phyloP scores from a whole-genome alignment of 30 jellyfish, hydroid and myxozoan species.

The Chironex yamaguchii region DNA sequence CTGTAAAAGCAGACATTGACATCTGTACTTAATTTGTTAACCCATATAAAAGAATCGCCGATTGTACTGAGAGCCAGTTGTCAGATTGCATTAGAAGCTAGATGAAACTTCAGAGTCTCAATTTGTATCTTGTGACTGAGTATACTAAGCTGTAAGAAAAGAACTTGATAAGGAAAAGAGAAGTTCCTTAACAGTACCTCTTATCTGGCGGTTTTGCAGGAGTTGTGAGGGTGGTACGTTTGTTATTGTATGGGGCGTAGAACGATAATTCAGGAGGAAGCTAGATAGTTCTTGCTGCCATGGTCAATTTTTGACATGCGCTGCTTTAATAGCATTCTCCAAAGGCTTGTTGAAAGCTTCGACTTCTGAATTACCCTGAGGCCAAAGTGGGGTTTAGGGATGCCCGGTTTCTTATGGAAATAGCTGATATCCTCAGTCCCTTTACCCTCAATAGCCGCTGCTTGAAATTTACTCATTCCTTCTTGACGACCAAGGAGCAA shows the following conservation, averaged over 20 bases:
- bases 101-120: too few species aligned
- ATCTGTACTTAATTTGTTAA: too few species aligned
- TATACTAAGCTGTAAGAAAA: too few species aligned
- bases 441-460: constrained; percentile 22
- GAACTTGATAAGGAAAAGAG: too few species aligned
- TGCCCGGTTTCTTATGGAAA: too few species aligned
- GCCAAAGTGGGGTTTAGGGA: constrained; percentile 35
- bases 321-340: constrained; percentile 39
- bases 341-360: constrained; percentile 43
- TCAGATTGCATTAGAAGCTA: too few species aligned
- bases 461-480: constrained; percentile 14
- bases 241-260: constrained; percentile 43
- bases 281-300: constrained; percentile 42
- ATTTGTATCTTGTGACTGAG: too few species aligned
- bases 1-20: too few species aligned
- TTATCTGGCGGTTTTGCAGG: constrained; percentile 1
- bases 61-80: too few species aligned
- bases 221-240: constrained; percentile 39
- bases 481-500: constrained; percentile 30
- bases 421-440: not conserved
- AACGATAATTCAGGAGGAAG: constrained; percentile 24
- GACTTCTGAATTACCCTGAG: constrained; percentile 37
- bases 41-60: too few species aligned
- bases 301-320: constrained; percentile 1
- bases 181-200: too few species aligned